These are phyloP conservation scores for Hemicordylus capensis DNA, from an alignment of 2,113 vertebrate species.

Conservation along the genomic window DNA sequence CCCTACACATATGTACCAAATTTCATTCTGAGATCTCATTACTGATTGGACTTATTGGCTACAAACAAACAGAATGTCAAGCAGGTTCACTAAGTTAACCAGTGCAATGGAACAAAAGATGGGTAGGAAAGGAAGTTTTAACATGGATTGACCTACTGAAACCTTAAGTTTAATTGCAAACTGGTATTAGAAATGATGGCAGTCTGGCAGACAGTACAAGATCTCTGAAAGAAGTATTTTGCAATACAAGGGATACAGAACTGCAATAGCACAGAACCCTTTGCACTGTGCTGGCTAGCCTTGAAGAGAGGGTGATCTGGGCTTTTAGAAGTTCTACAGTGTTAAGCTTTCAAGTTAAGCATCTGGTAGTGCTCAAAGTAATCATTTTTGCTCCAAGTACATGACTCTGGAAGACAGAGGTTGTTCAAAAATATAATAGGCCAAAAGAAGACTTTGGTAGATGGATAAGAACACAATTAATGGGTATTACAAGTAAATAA, in stretches of 20 bases:
- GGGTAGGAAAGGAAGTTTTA: neutral
- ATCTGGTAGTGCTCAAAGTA: constrained; percentile 78
- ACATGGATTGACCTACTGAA: neutral
- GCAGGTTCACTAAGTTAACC: neutral
- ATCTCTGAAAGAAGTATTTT: neutral
- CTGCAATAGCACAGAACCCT: neutral
- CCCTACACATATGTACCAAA: too few relatives aligned
- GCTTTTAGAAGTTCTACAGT: constrained; percentile 58
- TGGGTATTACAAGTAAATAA: constrained; percentile 48
- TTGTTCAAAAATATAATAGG: constrained; percentile 59
- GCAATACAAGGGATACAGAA: neutral
- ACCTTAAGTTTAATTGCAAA: neutral
- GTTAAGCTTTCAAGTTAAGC: constrained; percentile 71
- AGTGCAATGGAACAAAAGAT: neutral
- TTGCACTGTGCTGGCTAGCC: neutral
- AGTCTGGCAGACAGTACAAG: neutral
- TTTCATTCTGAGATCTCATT: neutral
- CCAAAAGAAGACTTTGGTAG: constrained; percentile 49
- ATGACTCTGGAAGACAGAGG: constrained; percentile 69
- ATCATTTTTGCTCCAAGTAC: constrained; percentile 68
- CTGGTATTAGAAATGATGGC: neutral
- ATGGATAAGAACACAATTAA: constrained; percentile 48
- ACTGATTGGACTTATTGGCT: neutral
- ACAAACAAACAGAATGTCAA: neutral
- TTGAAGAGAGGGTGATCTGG: neutral